Evolutionary conservation across 1,140 invertebrate species (phyloP).

Genomic region (Bradynema listronoti): DNA sequence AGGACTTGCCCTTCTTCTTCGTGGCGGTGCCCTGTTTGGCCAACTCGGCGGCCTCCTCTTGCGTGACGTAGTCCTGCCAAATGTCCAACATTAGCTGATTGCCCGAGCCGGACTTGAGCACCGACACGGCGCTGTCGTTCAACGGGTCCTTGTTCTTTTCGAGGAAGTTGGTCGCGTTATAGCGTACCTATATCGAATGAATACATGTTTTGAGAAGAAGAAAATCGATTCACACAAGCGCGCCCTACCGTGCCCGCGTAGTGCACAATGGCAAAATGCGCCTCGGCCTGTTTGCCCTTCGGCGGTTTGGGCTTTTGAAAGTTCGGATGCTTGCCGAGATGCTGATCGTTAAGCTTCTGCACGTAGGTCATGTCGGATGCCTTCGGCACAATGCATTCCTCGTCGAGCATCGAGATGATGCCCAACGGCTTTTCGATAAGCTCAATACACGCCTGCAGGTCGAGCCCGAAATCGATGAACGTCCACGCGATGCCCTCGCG

Average conservation of each 20-base stretch:
- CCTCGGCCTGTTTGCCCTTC: slow-evolving; percentile 84
- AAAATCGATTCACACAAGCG: neutral
- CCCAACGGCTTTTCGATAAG: slow-evolving; percentile 99
- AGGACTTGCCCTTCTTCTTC: slow-evolving; percentile 58
- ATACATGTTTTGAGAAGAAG: neutral
- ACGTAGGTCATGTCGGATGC: slow-evolving; percentile 95
- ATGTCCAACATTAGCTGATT: slow-evolving; percentile 52
- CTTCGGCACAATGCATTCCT: slow-evolving; percentile 99
- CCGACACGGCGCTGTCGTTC: slow-evolving; percentile 85
- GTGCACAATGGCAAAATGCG: slow-evolving; percentile 58
- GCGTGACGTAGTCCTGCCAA: slow-evolving; percentile 45
- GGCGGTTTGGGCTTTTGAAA: slow-evolving; percentile 88
- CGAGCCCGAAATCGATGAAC: slow-evolving; percentile 99
- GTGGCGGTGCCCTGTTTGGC: slow-evolving; percentile 44
- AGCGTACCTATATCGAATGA: slow-evolving; percentile 59
- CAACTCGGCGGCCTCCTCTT: slow-evolving; percentile 51
- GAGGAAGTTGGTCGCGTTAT: slow-evolving; percentile 57
- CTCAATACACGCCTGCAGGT: slow-evolving; percentile 94
- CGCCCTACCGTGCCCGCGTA: slow-evolving; percentile 51
- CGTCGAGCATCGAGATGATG: slow-evolving; percentile 99
- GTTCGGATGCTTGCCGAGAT: slow-evolving; percentile 94
- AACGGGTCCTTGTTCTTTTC: slow-evolving; percentile 58
- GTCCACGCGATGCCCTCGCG: slow-evolving; percentile 95
- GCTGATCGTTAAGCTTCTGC: slow-evolving; percentile 95
- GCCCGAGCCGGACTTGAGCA: slow-evolving; percentile 64